Evolutionary conservation across 2,797 vertebrate genomes (phyloP), one percentile per base, ranked within the genome.

Genomic region (Acridotheres tristis): DNA sequence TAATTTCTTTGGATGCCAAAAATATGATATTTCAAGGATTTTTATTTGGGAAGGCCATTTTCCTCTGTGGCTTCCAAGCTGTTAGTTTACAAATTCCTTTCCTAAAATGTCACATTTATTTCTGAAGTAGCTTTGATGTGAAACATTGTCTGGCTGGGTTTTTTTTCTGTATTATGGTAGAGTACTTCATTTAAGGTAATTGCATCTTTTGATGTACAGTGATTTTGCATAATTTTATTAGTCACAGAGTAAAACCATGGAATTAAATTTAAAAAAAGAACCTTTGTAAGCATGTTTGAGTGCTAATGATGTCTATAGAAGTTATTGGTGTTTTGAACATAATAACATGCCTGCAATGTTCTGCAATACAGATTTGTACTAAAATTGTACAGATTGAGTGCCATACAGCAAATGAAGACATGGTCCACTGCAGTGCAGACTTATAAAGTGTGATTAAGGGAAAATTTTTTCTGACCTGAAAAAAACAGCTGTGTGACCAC

Each of bases 221-320:
- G 21, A 89, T 82, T 94, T 57, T 85, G 48, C 80, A 71, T 92
- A 91, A 89, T 67, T 84, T 92, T 59, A 82, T 95, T 92, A 89
- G 68, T 43, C 66, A 89, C 4, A 5, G 54, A 61, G 15, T 81
- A 75, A 89, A 90, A 25, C 45, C n/a, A 30, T 58, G 43, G 36
- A 89, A 85, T 81, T 74, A 48, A 55, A 76, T 63, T 26, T 18
- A 42, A 36, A 38, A 75, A 55, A 51, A 48, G 1, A n/a, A 19
- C 2, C 27, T 75, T 77, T 72, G 10, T 71, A 38, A 78, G 29
- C 38, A 32, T 19, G 13, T 75, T 61, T 82, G 47, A 63, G 45
- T 79, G 53, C 18, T 91, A 65, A 51, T 38, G 3, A 32, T 84
- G 19, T 55, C 43, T 51, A 2, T 38, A 27, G 13, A 77, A 61